These are phyloP conservation scores for Microctonus brassicae DNA, from an alignment of 2,888 invertebrate species.

Conservation along the genomic window DNA sequence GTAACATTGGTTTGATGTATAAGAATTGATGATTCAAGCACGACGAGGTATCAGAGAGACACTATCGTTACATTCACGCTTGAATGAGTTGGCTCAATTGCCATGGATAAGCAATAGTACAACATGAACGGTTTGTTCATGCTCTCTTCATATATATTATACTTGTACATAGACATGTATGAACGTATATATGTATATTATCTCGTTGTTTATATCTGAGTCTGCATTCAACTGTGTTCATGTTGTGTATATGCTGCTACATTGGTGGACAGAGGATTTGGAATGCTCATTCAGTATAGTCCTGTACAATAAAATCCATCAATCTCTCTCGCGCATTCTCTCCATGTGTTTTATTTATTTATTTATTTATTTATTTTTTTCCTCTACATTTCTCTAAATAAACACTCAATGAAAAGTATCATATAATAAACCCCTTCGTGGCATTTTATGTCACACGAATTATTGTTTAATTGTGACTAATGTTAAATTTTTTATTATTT, in stretches of 20 bases:
- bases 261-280: background rate
- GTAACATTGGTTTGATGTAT: constrained; percentile 54
- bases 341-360: too few species aligned
- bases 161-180: background rate
- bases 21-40: constrained; percentile 60
- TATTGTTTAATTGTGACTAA: constrained; percentile 26
- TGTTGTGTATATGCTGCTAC: background rate
- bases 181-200: background rate
- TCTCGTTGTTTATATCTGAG: too few species aligned
- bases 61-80: constrained; percentile 68
- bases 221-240: background rate
- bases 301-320: background rate
- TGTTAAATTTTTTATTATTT: too few species aligned
- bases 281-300: constrained; percentile 19
- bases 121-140: background rate
- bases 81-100: constrained; percentile 63
- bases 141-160: too few species aligned
- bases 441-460: constrained; percentile 30
- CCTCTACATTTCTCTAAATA: constrained; percentile 17
- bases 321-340: constrained; percentile 1
- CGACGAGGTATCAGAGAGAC: constrained; percentile 51
- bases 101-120: constrained; percentile 60
- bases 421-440: too few species aligned
- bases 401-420: constrained; percentile 19
- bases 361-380: too few species aligned